A percentile compares a stretch with the other conserved stretches of the same genome.
Evolutionary conservation across 2,888 invertebrate species (phyloP).

Genomic region (Minunthozetes semirufus): DNA sequence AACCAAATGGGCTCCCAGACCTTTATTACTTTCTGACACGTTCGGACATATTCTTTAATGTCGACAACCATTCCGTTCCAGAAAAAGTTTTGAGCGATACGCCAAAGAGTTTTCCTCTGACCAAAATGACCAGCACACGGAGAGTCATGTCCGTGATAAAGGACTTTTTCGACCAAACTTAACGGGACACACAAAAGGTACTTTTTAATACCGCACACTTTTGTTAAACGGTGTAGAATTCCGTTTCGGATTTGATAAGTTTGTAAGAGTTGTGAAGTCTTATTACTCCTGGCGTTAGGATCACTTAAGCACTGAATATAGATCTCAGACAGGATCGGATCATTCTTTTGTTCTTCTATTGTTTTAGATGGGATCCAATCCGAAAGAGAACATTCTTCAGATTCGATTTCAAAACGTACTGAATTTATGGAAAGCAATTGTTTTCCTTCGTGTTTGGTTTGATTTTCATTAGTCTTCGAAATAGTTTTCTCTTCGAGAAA

Average conservation of each 20-base stretch:
- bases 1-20: background rate
- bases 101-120: background rate
- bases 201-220: background rate
- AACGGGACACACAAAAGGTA: background rate
- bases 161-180: background rate
- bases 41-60: background rate
- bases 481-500: no score
- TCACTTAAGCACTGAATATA: background rate
- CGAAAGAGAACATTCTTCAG: background rate
- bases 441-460: no score
- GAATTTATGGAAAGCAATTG: no score
- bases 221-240: background rate
- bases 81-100: background rate
- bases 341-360: background rate
- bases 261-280: background rate
- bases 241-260: background rate
- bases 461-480: no score
- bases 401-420: background rate
- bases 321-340: background rate
- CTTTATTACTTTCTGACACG: background rate
- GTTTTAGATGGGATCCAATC: background rate
- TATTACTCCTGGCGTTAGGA: background rate
- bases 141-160: background rate
- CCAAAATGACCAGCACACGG: background rate
- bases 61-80: background rate